Percentiles rank a stretch among this genome's conserved stretches.
Conservation (phyloP, 2,113 vertebrate genomes). For the Amblyornis subalaris region DNA sequence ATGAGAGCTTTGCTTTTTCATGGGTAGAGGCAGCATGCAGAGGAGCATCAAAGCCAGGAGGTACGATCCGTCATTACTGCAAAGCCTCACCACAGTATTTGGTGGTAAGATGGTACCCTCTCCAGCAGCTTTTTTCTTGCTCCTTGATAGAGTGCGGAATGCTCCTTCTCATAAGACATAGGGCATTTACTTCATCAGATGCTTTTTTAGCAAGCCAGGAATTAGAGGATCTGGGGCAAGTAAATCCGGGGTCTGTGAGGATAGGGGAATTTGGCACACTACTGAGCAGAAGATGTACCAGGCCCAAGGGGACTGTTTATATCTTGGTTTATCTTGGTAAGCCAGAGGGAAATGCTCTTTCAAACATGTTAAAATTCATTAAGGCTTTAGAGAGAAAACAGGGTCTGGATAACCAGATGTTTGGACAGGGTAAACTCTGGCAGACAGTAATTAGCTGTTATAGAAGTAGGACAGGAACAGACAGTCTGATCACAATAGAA, state of each 20-base stretch:
- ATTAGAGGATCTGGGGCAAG: neutral
- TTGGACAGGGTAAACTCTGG: neutral
- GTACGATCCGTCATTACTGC: neutral
- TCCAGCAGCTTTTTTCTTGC: neutral
- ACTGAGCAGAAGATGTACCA: neutral
- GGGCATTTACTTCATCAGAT: neutral
- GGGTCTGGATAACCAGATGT: neutral
- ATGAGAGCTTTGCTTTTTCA: neutral
- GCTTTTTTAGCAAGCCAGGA: neutral
- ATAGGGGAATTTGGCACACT: neutral
- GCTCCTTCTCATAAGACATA: neutral
- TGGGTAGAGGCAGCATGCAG: neutral
- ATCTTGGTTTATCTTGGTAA: conserved; percentile 3
- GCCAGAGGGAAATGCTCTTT: neutral
- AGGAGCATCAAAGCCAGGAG: neutral
- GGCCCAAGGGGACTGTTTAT: neutral
- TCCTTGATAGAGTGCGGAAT: neutral
- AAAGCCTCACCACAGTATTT: neutral
- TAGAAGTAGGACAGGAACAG: neutral
- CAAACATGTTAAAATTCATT: conserved; percentile 3
- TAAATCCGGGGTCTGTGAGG: neutral
- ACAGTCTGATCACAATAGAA: conserved; percentile 2
- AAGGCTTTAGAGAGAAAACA: neutral
- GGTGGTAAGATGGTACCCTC: neutral
- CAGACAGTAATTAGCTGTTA: neutral